These are phyloP conservation scores for Drosophila fungiperda DNA, from an alignment of 2,888 invertebrate genomes.

Conservation along the genomic window DNA sequence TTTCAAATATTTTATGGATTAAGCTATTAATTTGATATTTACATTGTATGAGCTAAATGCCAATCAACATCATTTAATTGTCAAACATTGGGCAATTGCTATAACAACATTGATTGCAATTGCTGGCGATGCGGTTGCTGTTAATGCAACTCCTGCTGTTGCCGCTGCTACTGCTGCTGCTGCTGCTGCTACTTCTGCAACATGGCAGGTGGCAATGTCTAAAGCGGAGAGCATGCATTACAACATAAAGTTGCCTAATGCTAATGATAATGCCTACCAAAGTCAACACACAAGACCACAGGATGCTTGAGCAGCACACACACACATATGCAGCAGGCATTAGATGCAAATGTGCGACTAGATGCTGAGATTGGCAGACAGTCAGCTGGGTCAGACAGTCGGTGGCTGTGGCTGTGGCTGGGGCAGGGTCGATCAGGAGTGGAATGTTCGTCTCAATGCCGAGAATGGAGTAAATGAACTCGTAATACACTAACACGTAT, in stretches of 20 bases:
- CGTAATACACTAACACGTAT: slow-evolving; percentile 79
- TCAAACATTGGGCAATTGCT: slow-evolving; percentile 60
- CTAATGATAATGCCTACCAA: slow-evolving; percentile 76
- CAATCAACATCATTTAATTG: slow-evolving; percentile 54
- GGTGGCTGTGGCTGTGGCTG: slow-evolving; percentile 22
- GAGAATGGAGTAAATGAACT: slow-evolving; percentile 66
- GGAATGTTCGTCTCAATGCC: slow-evolving; percentile 18
- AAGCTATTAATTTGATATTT: slow-evolving; percentile 30
- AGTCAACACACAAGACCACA: slow-evolving; percentile 63
- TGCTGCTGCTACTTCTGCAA: background rate
- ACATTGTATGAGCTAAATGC: slow-evolving; percentile 12
- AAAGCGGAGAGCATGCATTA: slow-evolving; percentile 45
- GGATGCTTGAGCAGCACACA: slow-evolving; percentile 36
- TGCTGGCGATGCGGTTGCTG: slow-evolving; percentile 2
- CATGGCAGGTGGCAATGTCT: slow-evolving; percentile 17
- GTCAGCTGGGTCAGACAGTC: slow-evolving; percentile 1
- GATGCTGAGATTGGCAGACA: slow-evolving; percentile 28
- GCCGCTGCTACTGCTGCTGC: background rate
- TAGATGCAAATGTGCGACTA: slow-evolving; percentile 58
- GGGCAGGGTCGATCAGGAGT: background rate
- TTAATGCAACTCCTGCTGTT: background rate
- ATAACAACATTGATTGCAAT: slow-evolving; percentile 53
- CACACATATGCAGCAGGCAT: slow-evolving; percentile 49
- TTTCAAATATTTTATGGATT: slow-evolving; percentile 9
- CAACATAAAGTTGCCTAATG: slow-evolving; percentile 70